Conservation (phyloP, 92 coral and sea anemone species). For the Palythoa heliodiscus region DNA sequence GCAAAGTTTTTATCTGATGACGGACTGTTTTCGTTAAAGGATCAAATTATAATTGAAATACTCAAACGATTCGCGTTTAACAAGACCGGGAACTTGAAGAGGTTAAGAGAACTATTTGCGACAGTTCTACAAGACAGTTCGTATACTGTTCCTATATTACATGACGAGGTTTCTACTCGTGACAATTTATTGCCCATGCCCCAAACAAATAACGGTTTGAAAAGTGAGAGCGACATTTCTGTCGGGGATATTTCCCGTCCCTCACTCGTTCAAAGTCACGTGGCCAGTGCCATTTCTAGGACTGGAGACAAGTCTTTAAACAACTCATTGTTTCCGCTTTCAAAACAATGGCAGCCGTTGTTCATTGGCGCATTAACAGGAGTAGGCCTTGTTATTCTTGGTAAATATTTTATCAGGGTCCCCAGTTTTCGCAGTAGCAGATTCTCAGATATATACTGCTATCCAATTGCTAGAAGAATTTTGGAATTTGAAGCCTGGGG, state of each 20-base stretch:
- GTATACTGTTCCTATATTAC: neutral
- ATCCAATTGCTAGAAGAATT: neutral
- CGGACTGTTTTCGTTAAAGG: constrained; percentile 29
- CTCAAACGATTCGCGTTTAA: neutral
- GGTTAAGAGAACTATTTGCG: constrained; percentile 2
- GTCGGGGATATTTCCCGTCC: neutral
- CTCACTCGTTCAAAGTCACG: neutral
- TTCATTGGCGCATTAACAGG: constrained; percentile 9
- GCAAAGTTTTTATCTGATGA: neutral
- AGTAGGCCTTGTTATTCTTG: constrained; percentile 19
- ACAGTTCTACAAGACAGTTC: neutral
- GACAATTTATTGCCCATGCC: neutral
- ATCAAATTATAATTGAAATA: neutral
- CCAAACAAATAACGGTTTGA: neutral
- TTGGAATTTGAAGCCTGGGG: neutral
- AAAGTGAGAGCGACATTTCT: neutral
- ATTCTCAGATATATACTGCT: neutral
- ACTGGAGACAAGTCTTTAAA: neutral
- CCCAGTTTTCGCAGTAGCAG: neutral
- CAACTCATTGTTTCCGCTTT: neutral
- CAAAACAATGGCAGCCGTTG: neutral
- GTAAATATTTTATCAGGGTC: constrained; percentile 1
- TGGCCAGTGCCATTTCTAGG: neutral
- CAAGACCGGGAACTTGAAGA: constrained; percentile 1
- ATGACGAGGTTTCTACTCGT: no score